Evolutionary conservation across 2,797 vertebrate genomes (phyloP).

Genomic region (Pseudomugil tenellus): DNA sequence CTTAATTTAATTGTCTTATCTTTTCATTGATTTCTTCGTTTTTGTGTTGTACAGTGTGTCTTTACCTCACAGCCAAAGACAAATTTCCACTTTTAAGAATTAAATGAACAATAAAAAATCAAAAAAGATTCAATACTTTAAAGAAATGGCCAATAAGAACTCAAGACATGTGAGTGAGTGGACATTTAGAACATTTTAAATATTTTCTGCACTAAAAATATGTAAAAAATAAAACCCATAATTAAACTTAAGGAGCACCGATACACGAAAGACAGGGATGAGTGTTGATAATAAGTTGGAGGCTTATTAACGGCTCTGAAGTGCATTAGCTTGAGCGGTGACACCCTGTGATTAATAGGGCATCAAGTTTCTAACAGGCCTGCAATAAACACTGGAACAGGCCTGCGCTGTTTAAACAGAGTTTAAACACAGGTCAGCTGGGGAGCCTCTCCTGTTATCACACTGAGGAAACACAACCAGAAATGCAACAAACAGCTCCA

Average conservation of each 20-base stretch:
- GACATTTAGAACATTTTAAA: background rate
- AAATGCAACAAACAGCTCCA: background rate
- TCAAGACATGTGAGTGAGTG: background rate
- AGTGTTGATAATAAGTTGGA: background rate
- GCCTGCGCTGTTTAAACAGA: slow-evolving; percentile 48
- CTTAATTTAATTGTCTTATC: too few relatives aligned
- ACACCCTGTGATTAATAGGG: slow-evolving; percentile 46
- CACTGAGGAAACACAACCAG: slow-evolving; percentile 12
- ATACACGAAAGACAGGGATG: background rate
- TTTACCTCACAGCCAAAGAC: too few relatives aligned
- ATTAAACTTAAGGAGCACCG: background rate
- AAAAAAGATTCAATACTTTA: background rate
- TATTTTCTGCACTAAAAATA: background rate
- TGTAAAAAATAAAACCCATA: background rate
- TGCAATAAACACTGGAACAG: slow-evolving; percentile 60
- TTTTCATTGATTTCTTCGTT: too few relatives aligned
- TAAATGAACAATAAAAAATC: background rate
- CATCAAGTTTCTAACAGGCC: slow-evolving; percentile 59
- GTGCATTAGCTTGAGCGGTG: background rate
- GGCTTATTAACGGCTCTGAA: background rate
- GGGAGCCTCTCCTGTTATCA: slow-evolving; percentile 54
- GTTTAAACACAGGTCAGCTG: slow-evolving; percentile 51
- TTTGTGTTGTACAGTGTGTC: too few relatives aligned
- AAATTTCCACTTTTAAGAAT: too few relatives aligned
- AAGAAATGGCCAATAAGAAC: background rate